Evolutionary conservation across 2,113 vertebrate species (phyloP).

Genomic region (Amphiprion percula): DNA sequence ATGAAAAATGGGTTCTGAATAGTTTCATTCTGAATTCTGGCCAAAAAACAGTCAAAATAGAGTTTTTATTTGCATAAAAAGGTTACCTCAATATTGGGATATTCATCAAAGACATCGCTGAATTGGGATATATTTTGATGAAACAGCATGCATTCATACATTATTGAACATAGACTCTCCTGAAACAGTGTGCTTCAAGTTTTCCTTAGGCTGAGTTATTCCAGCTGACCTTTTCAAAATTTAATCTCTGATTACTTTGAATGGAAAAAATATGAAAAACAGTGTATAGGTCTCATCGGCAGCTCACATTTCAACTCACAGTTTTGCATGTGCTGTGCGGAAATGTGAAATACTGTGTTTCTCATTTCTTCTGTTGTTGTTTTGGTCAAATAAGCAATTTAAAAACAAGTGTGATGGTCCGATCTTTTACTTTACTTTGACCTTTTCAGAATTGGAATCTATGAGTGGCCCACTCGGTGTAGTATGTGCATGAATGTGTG

Average conservation of each 20-base stretch:
- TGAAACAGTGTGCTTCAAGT: constrained; percentile 54
- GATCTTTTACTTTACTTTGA: constrained; percentile 52
- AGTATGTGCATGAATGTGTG: neutral
- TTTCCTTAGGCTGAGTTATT: constrained; percentile 62
- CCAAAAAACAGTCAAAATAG: constrained; percentile 47
- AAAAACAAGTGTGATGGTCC: constrained; percentile 33
- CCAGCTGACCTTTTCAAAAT: constrained; percentile 78
- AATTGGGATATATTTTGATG: constrained; percentile 57
- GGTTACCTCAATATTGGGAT: constrained; percentile 54
- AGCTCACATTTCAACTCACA: constrained; percentile 34
- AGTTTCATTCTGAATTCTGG: constrained; percentile 54
- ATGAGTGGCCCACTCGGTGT: constrained; percentile 1
- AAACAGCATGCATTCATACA: constrained; percentile 64
- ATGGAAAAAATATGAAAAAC: constrained; percentile 60
- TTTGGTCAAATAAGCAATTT: constrained; percentile 53
- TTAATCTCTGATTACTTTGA: constrained; percentile 70
- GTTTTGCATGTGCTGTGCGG: constrained; percentile 31
- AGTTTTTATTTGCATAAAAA: constrained; percentile 71
- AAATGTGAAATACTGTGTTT: constrained; percentile 39
- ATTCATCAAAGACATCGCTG: constrained; percentile 70
- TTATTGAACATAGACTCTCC: constrained; percentile 65
- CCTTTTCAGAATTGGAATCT: constrained; percentile 63
- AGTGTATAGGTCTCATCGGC: constrained; percentile 32
- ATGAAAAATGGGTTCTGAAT: constrained; percentile 53
- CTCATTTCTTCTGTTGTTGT: constrained; percentile 36